phyloP scores from a whole-genome alignment of 2,888 invertebrate species.

The Sinodicranocentrus sp. region DNA sequence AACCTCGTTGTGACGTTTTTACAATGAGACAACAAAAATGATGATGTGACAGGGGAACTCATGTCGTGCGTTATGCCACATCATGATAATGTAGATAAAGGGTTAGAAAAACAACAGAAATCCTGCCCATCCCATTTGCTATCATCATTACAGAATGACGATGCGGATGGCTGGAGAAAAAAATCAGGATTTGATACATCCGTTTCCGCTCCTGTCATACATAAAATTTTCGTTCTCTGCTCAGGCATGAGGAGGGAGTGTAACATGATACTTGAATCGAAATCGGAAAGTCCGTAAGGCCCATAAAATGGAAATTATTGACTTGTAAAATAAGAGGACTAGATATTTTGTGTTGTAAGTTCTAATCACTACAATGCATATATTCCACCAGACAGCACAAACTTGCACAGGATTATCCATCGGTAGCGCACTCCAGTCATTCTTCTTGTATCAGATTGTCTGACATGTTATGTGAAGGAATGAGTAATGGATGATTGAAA shows the following conservation, averaged over 20 bases:
- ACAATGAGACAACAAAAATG: conserved; percentile 47
- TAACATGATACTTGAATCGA: neutral
- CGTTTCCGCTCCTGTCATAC: conserved; percentile 13
- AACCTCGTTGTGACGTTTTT: neutral
- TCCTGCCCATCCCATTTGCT: neutral
- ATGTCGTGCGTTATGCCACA: conserved; percentile 30
- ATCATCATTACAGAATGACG: neutral
- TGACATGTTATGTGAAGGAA: conserved; percentile 5
- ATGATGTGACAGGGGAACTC: conserved; percentile 34
- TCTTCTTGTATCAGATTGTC: neutral
- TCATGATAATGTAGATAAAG: neutral
- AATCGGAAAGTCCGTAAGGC: neutral
- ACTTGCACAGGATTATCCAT: too few relatives aligned
- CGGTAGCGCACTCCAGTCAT: too few relatives aligned
- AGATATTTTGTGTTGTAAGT: too few relatives aligned
- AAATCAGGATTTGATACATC: conserved; percentile 29
- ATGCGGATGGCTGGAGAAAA: conserved; percentile 22
- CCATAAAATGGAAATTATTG: neutral
- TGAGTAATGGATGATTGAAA: neutral
- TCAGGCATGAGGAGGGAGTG: neutral
- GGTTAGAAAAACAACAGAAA: conserved; percentile 14
- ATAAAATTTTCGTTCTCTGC: neutral
- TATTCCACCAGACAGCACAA: too few relatives aligned
- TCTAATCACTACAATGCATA: too few relatives aligned
- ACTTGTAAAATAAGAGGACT: neutral